phyloP scores from a whole-genome alignment of 2,113 vertebrate species.

The rabbit (Oryctolagus cuniculus) region mOryCun1.1 NC_091435.1:42869501-42870000 shows the following conservation, averaged over 20 bases:
- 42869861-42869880: not conserved
- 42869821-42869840: not conserved
- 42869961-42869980: constrained; percentile 48
- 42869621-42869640: not conserved
- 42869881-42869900: not conserved
- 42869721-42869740: not conserved
- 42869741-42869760: not conserved
- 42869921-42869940: constrained; percentile 54
- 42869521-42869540: not conserved
- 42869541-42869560: not conserved
- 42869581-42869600: not conserved
- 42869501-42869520: not conserved
- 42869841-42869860: not conserved
- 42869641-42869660: not conserved
- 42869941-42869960: constrained; percentile 49
- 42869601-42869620: not conserved
- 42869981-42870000: constrained; percentile 44
- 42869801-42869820: not conserved
- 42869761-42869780: not conserved
- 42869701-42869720: not conserved
- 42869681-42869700: not conserved
- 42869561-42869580: not conserved
- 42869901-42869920: constrained; percentile 37
- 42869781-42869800: not conserved
- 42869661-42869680: not conserved